Percentiles rank a stretch among this genome's conserved stretches.
Conservation (phyloP, 92 coral and sea anemone genomes). For the Galaxea fascicularis region DNA sequence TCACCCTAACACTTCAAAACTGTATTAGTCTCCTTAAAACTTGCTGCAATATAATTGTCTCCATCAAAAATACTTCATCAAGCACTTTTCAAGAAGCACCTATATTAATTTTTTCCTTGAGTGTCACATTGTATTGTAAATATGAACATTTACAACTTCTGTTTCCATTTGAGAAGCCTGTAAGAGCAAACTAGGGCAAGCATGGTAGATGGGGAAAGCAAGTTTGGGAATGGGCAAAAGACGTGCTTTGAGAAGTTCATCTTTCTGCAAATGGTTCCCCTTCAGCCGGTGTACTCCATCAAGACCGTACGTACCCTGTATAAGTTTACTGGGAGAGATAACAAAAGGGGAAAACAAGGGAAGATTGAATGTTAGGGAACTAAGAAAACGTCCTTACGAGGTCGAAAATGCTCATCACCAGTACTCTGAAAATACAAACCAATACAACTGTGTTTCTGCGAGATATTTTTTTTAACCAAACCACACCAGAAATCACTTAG, state of each 20-base stretch:
- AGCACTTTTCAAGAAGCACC: too few relatives aligned
- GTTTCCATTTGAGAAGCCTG: constrained; percentile 50
- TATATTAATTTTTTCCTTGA: too few relatives aligned
- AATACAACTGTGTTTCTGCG: constrained; percentile 28
- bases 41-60: neutral
- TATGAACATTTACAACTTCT: neutral
- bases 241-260: constrained; percentile 84
- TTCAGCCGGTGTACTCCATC: constrained; percentile 97
- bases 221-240: constrained; percentile 61
- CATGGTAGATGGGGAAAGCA: constrained; percentile 64
- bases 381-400: constrained; percentile 1
- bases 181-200: constrained; percentile 88
- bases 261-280: constrained; percentile 85
- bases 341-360: constrained; percentile 91
- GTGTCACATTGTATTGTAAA: neutral
- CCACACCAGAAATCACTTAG: too few relatives aligned
- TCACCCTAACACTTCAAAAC: neutral
- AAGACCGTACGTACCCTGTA: constrained; percentile 84
- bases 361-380: constrained; percentile 55
- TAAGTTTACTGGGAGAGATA: constrained; percentile 86
- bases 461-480: neutral
- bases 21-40: neutral
- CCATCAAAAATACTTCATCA: too few relatives aligned
- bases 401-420: constrained; percentile 35
- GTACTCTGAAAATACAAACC: constrained; percentile 31